Percentiles rank a stretch among this genome's conserved stretches.
Conservation (phyloP, 1,140 invertebrate species). For the Ips typographus region DNA sequence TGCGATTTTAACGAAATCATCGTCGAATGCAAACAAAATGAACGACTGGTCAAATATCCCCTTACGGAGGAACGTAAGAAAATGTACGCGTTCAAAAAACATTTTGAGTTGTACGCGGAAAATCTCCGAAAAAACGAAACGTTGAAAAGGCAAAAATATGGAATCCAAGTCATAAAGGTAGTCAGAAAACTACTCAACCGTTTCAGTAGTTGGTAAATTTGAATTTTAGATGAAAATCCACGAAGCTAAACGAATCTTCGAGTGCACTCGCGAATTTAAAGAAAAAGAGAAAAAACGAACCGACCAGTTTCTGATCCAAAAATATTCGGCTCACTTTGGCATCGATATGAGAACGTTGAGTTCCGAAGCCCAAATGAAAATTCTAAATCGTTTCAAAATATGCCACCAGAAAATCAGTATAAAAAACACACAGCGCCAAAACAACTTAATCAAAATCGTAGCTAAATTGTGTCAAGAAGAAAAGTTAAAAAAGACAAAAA, state of each 20-base stretch:
- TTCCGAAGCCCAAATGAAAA: background rate
- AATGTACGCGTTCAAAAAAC: slow-evolving; percentile 27
- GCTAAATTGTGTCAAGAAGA: slow-evolving; percentile 15
- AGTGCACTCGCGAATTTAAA: slow-evolving; percentile 12
- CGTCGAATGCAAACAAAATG: slow-evolving; percentile 2
- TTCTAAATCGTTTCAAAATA: slow-evolving; percentile 12
- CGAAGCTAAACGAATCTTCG: slow-evolving; percentile 11
- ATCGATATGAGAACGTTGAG: slow-evolving; percentile 16
- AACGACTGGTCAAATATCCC: slow-evolving; percentile 21
- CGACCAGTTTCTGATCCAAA: slow-evolving; percentile 7
- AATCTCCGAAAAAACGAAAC: slow-evolving; percentile 9
- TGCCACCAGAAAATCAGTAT: background rate
- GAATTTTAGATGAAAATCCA: slow-evolving; percentile 21
- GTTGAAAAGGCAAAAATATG: slow-evolving; percentile 20
- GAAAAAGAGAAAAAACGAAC: slow-evolving; percentile 6
- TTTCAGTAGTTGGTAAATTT: no score
- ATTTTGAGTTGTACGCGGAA: slow-evolving; percentile 35
- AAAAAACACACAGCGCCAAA: background rate
- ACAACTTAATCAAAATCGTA: slow-evolving; percentile 12
- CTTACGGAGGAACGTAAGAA: slow-evolving; percentile 29
- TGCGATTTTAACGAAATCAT: slow-evolving; percentile 29
- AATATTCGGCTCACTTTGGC: slow-evolving; percentile 14
- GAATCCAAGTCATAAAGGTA: slow-evolving; percentile 30
- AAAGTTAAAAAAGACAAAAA: slow-evolving; percentile 16
- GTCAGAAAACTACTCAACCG: background rate